phyloP scores from a whole-genome alignment of 2,888 invertebrate genomes.

The Aphodius granarius region DNA sequence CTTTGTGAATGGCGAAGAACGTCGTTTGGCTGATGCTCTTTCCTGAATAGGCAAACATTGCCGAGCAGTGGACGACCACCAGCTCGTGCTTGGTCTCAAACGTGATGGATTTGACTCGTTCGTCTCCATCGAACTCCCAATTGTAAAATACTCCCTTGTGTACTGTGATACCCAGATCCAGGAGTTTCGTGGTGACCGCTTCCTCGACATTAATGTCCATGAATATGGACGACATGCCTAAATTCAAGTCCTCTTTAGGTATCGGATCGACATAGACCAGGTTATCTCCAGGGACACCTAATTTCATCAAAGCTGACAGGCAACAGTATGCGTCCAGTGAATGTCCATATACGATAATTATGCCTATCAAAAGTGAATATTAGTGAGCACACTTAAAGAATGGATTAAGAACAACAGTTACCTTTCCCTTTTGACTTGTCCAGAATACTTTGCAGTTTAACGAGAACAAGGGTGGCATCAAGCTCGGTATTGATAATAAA shows the following conservation, averaged over 20 bases:
- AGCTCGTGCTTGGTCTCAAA: conserved; percentile 40
- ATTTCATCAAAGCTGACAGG: conserved; percentile 53
- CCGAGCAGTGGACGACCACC: conserved; percentile 41
- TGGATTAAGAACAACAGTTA: not conserved
- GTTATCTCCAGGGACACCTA: conserved; percentile 52
- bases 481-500: conserved; percentile 59
- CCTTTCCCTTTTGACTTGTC: not conserved
- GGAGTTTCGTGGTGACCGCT: conserved; percentile 38
- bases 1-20: conserved; percentile 56
- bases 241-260: conserved; percentile 32
- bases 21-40: conserved; percentile 42
- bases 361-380: too few relatives aligned
- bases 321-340: conserved; percentile 56
- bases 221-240: not conserved
- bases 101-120: conserved; percentile 49
- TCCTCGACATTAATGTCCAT: conserved; percentile 38
- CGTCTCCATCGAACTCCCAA: conserved; percentile 40
- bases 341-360: conserved; percentile 56
- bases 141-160: conserved; percentile 43
- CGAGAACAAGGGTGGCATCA: conserved; percentile 55
- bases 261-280: conserved; percentile 53
- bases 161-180: conserved; percentile 37
- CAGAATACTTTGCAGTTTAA: conserved; percentile 43
- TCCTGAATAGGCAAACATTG: conserved; percentile 44
- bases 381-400: not conserved